Base-by-base conservation (phyloP, 2,888 invertebrate species). In the Macrostomum cliftonense region DNA sequence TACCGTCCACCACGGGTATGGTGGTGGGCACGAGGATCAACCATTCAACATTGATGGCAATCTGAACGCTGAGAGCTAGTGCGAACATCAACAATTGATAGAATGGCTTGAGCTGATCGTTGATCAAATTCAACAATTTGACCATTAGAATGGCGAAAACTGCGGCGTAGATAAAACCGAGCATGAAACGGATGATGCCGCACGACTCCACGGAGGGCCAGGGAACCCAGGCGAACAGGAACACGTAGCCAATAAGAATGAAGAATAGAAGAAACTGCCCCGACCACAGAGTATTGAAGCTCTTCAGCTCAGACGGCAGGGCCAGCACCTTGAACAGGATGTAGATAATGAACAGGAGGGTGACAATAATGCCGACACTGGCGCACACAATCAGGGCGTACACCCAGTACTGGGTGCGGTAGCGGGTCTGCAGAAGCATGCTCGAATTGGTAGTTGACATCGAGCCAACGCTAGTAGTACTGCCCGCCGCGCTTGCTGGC, bases 101-200 rank as follows among this genome's bases (percentile, higher is more conserved):
- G 13, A 85, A 82, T 9, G 88, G 86, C 47, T 87, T 87, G 49
- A 89, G 75, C 66, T 89, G 88, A 45, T 87, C 85, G 63, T 87
- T 86, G 57, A 89, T 78, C 53, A 89, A 77, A 68, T 89, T 88
- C 57, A 89, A 85, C 70, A 87, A 83, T 73, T 91, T 89, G 56
- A 89, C 89, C 59, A 91, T 77, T 45, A 91, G 76, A 0, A 88
- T 82, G 39, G 86, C 83, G 70, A 88, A 89, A 52, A 87, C 82
- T 50, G 88, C 76, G 47, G 85, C 81, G 56, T 74, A 74, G 59
- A 70, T 65, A 19, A 71, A 57, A 2, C 72, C 71, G 17, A 71
- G 68, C 14, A 71, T 64, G 56, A 72, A 68, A 37, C 73, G 58
- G 7, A 71, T 65, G 39, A 71, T 64, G 21, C 67, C 68, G 54